Evolutionary conservation across 92 coral and sea anemone genomes (phyloP).

Genomic region (Heliopora coerulea): DNA sequence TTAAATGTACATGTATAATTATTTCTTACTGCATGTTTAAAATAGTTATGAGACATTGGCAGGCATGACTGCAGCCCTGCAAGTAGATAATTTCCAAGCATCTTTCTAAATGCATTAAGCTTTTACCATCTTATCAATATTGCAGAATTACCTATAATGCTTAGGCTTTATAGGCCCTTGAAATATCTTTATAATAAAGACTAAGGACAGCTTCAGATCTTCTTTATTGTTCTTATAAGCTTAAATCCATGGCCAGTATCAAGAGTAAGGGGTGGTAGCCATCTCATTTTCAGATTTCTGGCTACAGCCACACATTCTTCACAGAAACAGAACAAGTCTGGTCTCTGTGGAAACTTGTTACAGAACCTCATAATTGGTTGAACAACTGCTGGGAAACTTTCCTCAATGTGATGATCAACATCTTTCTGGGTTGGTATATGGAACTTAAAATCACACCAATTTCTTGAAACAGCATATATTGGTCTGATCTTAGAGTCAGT

Average conservation of each 20-base stretch:
- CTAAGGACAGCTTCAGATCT: slow-evolving; percentile 3
- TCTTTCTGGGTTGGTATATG: slow-evolving; percentile 94
- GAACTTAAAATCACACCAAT: slow-evolving; percentile 91
- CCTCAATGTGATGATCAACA: slow-evolving; percentile 84
- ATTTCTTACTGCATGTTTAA: too few relatives aligned
- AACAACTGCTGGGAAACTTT: slow-evolving; percentile 86
- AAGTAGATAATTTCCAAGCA: too few relatives aligned
- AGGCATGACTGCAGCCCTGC: too few relatives aligned
- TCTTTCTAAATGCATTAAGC: too few relatives aligned
- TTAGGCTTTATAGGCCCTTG: too few relatives aligned
- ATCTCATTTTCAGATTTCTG: slow-evolving; percentile 86
- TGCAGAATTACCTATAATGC: too few relatives aligned
- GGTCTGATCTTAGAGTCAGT: slow-evolving; percentile 69
- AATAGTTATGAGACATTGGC: too few relatives aligned
- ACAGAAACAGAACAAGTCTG: slow-evolving; percentile 75
- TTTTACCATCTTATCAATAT: too few relatives aligned
- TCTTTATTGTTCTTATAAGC: slow-evolving; percentile 57
- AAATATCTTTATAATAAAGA: too few relatives aligned
- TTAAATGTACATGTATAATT: too few relatives aligned
- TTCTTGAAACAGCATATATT: slow-evolving; percentile 79
- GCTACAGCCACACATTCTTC: slow-evolving; percentile 72
- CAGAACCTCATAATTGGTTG: slow-evolving; percentile 90
- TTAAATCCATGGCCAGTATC: slow-evolving; percentile 99
- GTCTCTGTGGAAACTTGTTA: slow-evolving; percentile 80
- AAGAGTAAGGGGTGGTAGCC: slow-evolving; percentile 88